Percentiles rank a stretch among this genome's conserved stretches.
Evolutionary conservation across 2,113 vertebrate species (phyloP).

Genomic region (Sakesphorus luctuosus): DNA sequence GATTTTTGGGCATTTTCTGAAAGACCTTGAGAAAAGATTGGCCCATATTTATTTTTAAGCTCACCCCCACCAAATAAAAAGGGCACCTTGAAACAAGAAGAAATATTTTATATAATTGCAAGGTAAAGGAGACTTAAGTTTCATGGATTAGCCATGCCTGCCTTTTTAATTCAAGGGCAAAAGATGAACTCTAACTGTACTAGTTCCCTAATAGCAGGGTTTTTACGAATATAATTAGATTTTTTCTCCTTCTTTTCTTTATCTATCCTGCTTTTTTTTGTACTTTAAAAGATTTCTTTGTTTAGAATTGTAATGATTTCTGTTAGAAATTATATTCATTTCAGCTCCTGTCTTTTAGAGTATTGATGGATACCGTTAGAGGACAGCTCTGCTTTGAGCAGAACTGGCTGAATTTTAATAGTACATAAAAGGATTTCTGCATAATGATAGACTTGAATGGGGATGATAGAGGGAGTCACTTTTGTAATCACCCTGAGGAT

Average conservation of each 20-base stretch:
- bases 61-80: not conserved
- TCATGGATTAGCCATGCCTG: not conserved
- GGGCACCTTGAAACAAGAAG: conserved; percentile 26
- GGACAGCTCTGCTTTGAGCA: conserved; percentile 8
- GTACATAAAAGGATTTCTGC: conserved; percentile 46
- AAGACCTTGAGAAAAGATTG: conserved; percentile 7
- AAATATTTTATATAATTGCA: not conserved
- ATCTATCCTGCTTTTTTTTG: conserved; percentile 2
- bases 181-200: conserved; percentile 12
- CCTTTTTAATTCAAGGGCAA: conserved; percentile 55
- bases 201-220: not conserved
- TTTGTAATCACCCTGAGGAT: not conserved
- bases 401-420: conserved; percentile 37
- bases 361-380: conserved; percentile 4
- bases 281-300: conserved; percentile 38
- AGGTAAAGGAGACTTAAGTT: conserved; percentile 37
- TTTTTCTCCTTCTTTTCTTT: not conserved
- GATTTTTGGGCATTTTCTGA: not conserved
- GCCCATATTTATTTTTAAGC: not conserved
- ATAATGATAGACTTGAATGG: not conserved
- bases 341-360: conserved; percentile 36
- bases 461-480: not conserved
- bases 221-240: conserved; percentile 40
- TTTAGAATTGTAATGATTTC: conserved; percentile 56
- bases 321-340: conserved; percentile 46